Evolutionary conservation across 2,797 vertebrate genomes (phyloP), one percentile per base, ranked within the genome.

Genomic region (Galago senegalensis): DNA sequence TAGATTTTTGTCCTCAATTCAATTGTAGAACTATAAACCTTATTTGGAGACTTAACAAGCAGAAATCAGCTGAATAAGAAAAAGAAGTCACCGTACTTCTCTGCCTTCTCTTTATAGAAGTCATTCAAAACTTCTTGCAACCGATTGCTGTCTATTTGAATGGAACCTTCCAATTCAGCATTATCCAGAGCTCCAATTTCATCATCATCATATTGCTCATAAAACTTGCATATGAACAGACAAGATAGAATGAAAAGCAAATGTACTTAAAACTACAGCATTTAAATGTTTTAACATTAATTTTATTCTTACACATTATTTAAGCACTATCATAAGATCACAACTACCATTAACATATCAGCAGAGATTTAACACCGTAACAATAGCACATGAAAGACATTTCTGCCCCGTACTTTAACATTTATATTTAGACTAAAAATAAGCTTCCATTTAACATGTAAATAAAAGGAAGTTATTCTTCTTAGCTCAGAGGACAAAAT

Each of bases 151-250:
- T 99, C 98, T 0, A 99, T 98, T 72, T 98, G 98, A 93, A 99
- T 99, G 96, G 98, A 99, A 25, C 99, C 99, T 98, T 99, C 99
- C 97, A 99, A 98, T 97, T 99, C 99, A 0, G 99, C 98, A 16
- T 99, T 99, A 98, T 99, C 99, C 98, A 99, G 98, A 12, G 99
- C 99, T 79, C 99, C 99, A 58, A 99, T 99, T 98, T 99, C 99
- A 93, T 99, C 99, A 20, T 99, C 99, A 14, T 99, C 99, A 97
- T 99, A 99, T 96, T 99, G 99, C 76, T 99, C 99, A 73, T 98
- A 99, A 97, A 99, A 99, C 99, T 99, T 95, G 89, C 97, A 94
- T 93, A 94, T 49, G 93, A 96, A 91, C 73, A 79, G 34, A 95
- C 67, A 80, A 73, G 9, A 86, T 29, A 93, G 1, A 72, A 84